phyloP scores from a whole-genome alignment of 2,113 vertebrate species.

The Sus scrofa region T2T-Sscrofa CM000812.6:217229001-217229500 shows the following conservation, averaged over 20 bases:
- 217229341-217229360: neutral
- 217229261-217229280: neutral
- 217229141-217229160: neutral
- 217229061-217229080: neutral
- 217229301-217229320: neutral
- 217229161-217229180: neutral
- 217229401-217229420: slow-evolving; percentile 48
- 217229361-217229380: slow-evolving; percentile 5
- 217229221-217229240: neutral
- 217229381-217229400: slow-evolving; percentile 55
- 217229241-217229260: neutral
- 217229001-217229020: neutral
- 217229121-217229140: neutral
- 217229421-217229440: neutral
- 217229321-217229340: neutral
- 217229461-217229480: slow-evolving; percentile 37
- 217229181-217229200: neutral
- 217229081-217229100: neutral
- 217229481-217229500: neutral
- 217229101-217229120: neutral
- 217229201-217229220: neutral
- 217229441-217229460: slow-evolving; percentile 46
- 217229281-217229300: slow-evolving; percentile 63
- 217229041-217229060: neutral
- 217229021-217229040: neutral